Conservation (phyloP, 92 coral and sea anemone species). For the Blastomussa wellsi region DNA sequence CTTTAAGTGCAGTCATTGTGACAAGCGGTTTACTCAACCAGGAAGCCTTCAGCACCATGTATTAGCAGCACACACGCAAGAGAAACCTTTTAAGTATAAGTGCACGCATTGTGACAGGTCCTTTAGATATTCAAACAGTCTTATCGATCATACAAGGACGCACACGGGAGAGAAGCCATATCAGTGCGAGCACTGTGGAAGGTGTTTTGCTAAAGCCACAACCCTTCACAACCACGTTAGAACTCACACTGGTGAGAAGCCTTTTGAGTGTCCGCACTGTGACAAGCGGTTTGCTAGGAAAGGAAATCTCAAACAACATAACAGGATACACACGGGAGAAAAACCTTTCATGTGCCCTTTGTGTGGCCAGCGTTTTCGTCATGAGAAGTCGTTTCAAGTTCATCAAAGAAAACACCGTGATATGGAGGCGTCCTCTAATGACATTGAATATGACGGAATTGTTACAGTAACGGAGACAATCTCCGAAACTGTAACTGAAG, state of each 20-base stretch:
- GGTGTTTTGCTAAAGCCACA: neutral
- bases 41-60: neutral
- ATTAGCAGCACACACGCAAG: neutral
- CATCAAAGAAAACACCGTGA: neutral
- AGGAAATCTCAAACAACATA: neutral
- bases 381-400: neutral
- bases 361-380: neutral
- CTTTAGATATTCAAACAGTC: neutral
- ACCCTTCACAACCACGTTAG: neutral
- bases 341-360: neutral
- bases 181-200: neutral
- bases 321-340: neutral
- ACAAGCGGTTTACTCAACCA: neutral
- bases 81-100: neutral
- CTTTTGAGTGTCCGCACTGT: neutral
- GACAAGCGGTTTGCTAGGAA: neutral
- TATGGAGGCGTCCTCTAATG: neutral
- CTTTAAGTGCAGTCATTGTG: neutral
- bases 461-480: too few species aligned
- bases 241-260: neutral
- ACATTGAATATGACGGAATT: neutral
- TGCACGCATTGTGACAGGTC: neutral
- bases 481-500: too few species aligned
- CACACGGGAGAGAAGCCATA: neutral
- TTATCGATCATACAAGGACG: neutral